These are phyloP conservation scores for Gerris lacustris DNA, from an alignment of 2,888 invertebrate species.

Conservation along the genomic window DNA sequence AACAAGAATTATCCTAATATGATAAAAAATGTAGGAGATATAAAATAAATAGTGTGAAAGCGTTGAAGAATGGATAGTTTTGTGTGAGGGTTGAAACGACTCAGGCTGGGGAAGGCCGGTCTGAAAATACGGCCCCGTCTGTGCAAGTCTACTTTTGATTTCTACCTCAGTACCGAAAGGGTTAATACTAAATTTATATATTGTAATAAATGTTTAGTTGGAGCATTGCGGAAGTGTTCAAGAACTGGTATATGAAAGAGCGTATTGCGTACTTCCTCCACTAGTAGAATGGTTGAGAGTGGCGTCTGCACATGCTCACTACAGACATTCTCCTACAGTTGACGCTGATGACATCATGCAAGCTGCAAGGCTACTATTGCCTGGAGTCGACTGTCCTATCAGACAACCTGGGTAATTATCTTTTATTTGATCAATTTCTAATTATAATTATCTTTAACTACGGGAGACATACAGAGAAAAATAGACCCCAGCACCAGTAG, in stretches of 20 bases:
- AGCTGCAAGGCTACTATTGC: conserved; percentile 69
- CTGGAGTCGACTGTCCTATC: conserved; percentile 80
- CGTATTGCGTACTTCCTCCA: conserved; percentile 77
- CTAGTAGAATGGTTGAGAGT: conserved; percentile 84
- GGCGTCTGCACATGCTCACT: conserved; percentile 66
- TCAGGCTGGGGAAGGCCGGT: too few relatives aligned
- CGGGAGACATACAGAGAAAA: too few relatives aligned
- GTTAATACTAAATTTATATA: background rate
- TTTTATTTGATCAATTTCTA: background rate
- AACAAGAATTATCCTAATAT: too few relatives aligned
- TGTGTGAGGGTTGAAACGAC: too few relatives aligned
- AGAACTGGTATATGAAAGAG: conserved; percentile 72
- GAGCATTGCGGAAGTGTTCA: conserved; percentile 56
- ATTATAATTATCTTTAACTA: background rate
- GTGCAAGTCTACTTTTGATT: too few relatives aligned
- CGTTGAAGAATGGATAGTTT: too few relatives aligned
- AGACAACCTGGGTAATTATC: conserved; percentile 51
- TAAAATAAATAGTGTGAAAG: too few relatives aligned
- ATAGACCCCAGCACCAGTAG: too few relatives aligned
- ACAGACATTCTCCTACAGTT: conserved; percentile 61
- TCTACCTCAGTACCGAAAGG: too few relatives aligned
- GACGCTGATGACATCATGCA: conserved; percentile 81
- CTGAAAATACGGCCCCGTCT: too few relatives aligned
- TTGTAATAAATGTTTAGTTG: conserved; percentile 38
- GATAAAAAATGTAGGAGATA: too few relatives aligned